Evolutionary conservation across 2,888 invertebrate species (phyloP), one percentile per base, ranked within the genome.

Genomic region (Aphrophora alni): DNA sequence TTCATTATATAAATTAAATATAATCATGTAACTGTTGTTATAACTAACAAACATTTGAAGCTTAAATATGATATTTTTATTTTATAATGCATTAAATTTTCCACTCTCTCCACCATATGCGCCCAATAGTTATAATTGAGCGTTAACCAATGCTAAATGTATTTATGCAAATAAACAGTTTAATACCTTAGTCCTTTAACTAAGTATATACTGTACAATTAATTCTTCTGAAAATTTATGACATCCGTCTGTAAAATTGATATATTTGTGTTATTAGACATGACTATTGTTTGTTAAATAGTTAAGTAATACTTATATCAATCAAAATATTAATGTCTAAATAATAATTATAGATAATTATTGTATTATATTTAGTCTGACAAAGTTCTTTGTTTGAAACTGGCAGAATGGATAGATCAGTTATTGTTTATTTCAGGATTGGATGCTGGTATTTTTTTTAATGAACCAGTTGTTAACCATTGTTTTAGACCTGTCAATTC

Each of bases 271-370:
- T 59, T 59, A 7, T 21, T 59, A 59, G 59, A 8, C 59, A 59
- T 59, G 21, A 21, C 59, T 21, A 21, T 59, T 59, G 59, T 59
- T 59, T 59, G 59, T 59, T 59, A 59, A 59, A 59, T 59, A 59
- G 59, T 59, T 59, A 59, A 21, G 10, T 74, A 79, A 68, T 79
- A 38, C 38, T 26, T 79, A 74, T 79, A 79, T 59, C 78, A 79
- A 79, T 79, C 78, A 74, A 79, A 79, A 79, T n/a, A 25, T 26
- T 73, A 73, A 71, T 59, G 59, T 74, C 78, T 79, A 79, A 79
- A 79, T 79, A 74, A 25, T 79, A 79, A 79, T 71, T 44, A 71
- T 59, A 59, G 59, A 59, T 59, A 59, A 59, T 59, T 68, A 77
- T n/a, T 70, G 77, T 70, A 77, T 77, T 71, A 59, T 59, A 59